These are phyloP conservation scores for Apodemia zela DNA, from an alignment of 2,888 invertebrate species.

Conservation along the genomic window DNA sequence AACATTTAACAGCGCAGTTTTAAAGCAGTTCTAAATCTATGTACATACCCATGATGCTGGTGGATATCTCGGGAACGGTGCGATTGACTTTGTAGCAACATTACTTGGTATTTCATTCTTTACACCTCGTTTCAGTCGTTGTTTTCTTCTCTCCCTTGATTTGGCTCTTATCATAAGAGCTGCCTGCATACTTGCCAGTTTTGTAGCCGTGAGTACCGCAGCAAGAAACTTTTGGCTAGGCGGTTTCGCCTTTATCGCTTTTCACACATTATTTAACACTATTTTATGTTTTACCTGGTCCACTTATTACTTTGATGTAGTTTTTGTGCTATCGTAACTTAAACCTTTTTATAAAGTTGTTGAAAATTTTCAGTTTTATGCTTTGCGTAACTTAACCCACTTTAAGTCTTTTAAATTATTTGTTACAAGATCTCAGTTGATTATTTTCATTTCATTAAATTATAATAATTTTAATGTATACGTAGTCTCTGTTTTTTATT, in stretches of 20 bases:
- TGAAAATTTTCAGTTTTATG: conserved; percentile 5
- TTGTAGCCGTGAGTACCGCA: conserved; percentile 59
- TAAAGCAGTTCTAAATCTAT: conserved; percentile 30
- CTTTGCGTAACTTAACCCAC: conserved; percentile 11
- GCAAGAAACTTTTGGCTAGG: conserved; percentile 45
- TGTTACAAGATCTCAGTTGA: not conserved
- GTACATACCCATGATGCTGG: conserved; percentile 86
- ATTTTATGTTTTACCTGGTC: not conserved
- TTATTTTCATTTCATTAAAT: not conserved
- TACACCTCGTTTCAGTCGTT: conserved; percentile 86
- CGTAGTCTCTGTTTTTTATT: conserved; percentile 2
- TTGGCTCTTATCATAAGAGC: conserved; percentile 95
- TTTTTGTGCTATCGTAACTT: conserved; percentile 4
- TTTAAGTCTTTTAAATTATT: conserved; percentile 9
- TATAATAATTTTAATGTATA: not conserved
- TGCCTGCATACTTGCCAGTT: conserved; percentile 92
- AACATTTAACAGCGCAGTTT: not conserved
- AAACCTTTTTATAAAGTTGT: conserved; percentile 4
- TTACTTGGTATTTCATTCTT: conserved; percentile 91
- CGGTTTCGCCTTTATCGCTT: conserved; percentile 21
- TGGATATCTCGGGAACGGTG: conserved; percentile 93
- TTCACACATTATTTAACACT: not conserved
- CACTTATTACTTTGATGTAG: conserved; percentile 1
- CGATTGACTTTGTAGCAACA: conserved; percentile 92
- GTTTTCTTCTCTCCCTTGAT: conserved; percentile 92